Evolutionary conservation across 2,888 invertebrate species (phyloP), one percentile per base, ranked within the genome.

Genomic region (Globia sparganii): DNA sequence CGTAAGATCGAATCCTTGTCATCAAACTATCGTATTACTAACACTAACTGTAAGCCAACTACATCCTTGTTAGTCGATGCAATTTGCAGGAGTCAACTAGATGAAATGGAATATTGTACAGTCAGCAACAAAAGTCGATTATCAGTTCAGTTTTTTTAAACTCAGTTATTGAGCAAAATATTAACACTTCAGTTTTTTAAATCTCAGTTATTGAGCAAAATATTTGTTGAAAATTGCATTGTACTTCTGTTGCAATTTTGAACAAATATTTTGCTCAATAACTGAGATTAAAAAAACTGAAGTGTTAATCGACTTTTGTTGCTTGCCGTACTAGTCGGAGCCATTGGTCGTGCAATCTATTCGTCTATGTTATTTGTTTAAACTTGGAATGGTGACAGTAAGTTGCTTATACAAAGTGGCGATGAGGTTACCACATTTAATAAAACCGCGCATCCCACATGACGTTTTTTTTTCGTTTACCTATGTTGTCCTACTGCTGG

Each of bases 1-100:
- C 43, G 6, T 59, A 28, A 72, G 66, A 82, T 68, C 34, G 70
- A 73, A 67, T 67, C 37, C 9, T 15, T 3, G 28, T 66, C 78
- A 71, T 83, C 78, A 85, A 85, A 67, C 72, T 85, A 85, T 83
- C 72, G 78, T 34, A 71, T 85, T 85, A 70, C 83, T 9, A n/a
- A n/a, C n/a, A n/a, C n/a, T n/a, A 13, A 65, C 62, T 71, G 61
- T 65, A 68, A 77, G 64, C 69, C 43, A 72, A 82, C 49, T 65
- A 64, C 49, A 58, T 53, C 56, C 71, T 59, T 72, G 71, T 83
- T 74, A 74, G 49, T 58, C 49, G 34, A 67, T 78, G 71, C 68
- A 73, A 83, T 72, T 83, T 78, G 49, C 64, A 58, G 64, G 73
- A 78, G 78, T 43, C 34, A 64, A 77, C 86, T 77, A 49, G 59